Percentiles rank a stretch among this genome's conserved stretches.
Conservation (phyloP, 2,888 invertebrate genomes). For the Neelides folsomi region DNA sequence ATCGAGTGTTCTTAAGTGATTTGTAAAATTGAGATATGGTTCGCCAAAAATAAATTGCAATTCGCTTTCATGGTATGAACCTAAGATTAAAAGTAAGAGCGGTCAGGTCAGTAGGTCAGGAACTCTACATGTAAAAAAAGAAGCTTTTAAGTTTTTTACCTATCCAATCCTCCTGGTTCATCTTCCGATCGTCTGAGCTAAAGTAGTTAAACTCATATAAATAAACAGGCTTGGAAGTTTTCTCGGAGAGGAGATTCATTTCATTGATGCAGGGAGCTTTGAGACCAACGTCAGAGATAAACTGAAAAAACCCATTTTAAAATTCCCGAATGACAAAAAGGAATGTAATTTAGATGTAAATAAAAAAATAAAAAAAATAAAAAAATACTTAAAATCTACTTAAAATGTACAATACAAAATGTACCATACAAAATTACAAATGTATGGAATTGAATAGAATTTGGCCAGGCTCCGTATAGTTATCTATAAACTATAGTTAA, state of each 20-base stretch:
- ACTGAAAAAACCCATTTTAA: constrained; percentile 27
- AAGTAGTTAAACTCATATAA: constrained; percentile 37
- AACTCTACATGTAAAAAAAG: too few species aligned
- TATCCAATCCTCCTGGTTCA: constrained; percentile 35
- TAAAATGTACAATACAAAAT: too few species aligned
- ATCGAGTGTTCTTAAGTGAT: constrained; percentile 35
- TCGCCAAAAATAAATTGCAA: constrained; percentile 43
- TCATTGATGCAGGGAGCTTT: constrained; percentile 36
- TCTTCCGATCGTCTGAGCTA: constrained; percentile 35
- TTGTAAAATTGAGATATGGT: constrained; percentile 39
- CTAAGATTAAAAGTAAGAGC: constrained; percentile 33
- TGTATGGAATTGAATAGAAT: too few species aligned
- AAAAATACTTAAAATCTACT: too few species aligned
- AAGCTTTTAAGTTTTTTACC: constrained; percentile 27
- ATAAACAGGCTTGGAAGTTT: constrained; percentile 33
- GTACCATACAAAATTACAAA: too few species aligned
- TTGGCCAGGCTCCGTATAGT: too few species aligned
- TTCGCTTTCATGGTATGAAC: constrained; percentile 41
- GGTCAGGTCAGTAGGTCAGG: too few species aligned
- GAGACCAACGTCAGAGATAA: constrained; percentile 36
- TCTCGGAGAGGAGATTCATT: constrained; percentile 34
- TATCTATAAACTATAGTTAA: too few species aligned
- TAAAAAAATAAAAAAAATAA: too few species aligned
- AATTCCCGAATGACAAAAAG: too few species aligned
- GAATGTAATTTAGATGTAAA: too few species aligned